Evolutionary conservation across 1,140 invertebrate species (phyloP).

Genomic region (Drosophila pandora): DNA sequence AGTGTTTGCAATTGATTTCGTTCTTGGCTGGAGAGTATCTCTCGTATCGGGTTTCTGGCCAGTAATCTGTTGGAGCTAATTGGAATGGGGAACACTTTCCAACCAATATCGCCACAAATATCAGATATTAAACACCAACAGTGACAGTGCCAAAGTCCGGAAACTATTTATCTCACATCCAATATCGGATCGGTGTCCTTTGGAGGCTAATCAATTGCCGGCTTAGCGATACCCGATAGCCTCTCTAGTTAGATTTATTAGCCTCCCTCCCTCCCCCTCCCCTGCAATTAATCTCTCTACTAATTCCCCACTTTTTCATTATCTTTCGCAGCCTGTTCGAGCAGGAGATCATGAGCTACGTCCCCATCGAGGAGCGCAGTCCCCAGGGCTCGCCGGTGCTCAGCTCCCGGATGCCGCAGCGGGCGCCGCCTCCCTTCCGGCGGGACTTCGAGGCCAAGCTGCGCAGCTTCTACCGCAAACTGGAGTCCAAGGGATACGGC

Average conservation of each 20-base stretch:
- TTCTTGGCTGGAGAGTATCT: background rate
- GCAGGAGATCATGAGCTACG: slow-evolving; percentile 99
- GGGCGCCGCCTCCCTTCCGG: slow-evolving; percentile 94
- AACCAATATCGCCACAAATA: no score
- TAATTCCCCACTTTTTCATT: slow-evolving; percentile 1
- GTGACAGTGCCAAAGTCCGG: background rate
- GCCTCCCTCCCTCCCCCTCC: background rate
- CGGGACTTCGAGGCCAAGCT: slow-evolving; percentile 98
- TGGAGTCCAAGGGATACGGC: slow-evolving; percentile 98
- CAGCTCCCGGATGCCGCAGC: slow-evolving; percentile 89
- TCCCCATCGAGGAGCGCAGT: slow-evolving; percentile 90
- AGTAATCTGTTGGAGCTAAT: no score
- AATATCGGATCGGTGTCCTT: slow-evolving; percentile 1
- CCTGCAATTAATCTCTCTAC: slow-evolving; percentile 10
- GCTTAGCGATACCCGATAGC: slow-evolving; percentile 39
- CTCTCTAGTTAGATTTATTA: slow-evolving; percentile 22
- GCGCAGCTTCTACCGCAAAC: slow-evolving; percentile 96
- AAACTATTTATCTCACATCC: background rate
- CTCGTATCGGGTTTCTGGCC: background rate
- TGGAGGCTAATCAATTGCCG: slow-evolving; percentile 48
- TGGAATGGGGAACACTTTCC: no score
- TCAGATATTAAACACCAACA: no score
- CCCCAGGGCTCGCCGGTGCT: slow-evolving; percentile 82
- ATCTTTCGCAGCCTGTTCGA: slow-evolving; percentile 92
- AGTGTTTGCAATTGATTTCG: background rate